Evolutionary conservation across 2,888 invertebrate species (phyloP).

Genomic region (Linnaemya tessellans): DNA sequence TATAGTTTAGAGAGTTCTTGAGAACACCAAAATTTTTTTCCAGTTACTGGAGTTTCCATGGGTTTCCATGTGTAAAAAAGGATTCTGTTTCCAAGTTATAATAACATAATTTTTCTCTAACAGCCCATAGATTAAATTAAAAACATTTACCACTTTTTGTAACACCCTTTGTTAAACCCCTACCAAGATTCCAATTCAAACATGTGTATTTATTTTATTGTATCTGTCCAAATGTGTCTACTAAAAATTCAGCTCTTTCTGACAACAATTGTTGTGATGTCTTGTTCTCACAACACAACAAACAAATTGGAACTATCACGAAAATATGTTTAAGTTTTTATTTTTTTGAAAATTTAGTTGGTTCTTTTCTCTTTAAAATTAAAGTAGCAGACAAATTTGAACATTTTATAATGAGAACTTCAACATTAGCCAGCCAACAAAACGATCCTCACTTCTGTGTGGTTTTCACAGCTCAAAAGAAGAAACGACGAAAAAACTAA

Average conservation of each 20-base stretch:
- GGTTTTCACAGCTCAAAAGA: constrained; percentile 58
- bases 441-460: constrained; percentile 75
- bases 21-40: no score
- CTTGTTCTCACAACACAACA: constrained; percentile 41
- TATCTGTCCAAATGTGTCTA: constrained; percentile 22
- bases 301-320: constrained; percentile 80
- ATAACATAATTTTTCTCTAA: neutral
- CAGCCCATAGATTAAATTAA: neutral
- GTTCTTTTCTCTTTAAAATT: neutral
- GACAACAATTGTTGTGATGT: constrained; percentile 29
- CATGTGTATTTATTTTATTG: neutral
- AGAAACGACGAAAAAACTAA: constrained; percentile 10
- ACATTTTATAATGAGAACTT: constrained; percentile 32
- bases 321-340: constrained; percentile 46
- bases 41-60: no score
- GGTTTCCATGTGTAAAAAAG: no score
- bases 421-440: constrained; percentile 10
- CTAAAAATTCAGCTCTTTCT: constrained; percentile 16
- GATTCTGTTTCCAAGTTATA: no score
- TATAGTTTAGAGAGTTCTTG: no score
- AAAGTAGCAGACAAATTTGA: constrained; percentile 47
- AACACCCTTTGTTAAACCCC: neutral
- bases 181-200: neutral
- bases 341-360: constrained; percentile 14
- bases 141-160: neutral